Evolutionary conservation across 2,888 invertebrate genomes (phyloP).

Genomic region (Graphium colonna): DNA sequence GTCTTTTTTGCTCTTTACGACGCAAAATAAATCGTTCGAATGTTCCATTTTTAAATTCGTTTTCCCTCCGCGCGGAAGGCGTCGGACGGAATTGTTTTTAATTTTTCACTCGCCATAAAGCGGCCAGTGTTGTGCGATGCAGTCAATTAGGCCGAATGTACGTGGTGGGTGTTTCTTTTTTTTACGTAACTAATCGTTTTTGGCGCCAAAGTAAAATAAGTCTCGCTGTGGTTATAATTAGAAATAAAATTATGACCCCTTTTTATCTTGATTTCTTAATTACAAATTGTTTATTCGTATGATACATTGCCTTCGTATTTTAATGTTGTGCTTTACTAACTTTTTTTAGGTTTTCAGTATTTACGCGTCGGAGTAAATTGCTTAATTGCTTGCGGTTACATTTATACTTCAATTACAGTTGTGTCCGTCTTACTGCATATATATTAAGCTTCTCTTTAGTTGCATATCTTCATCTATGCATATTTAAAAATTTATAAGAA

Average conservation of each 20-base stretch:
- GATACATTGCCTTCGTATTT: background rate
- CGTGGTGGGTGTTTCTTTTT: background rate
- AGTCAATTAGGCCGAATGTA: conserved; percentile 5
- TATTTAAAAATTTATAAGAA: no score
- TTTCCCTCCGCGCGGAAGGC: background rate
- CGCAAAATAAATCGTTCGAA: conserved; percentile 17
- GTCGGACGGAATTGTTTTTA: background rate
- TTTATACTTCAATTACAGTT: background rate
- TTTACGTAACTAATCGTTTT: conserved; percentile 1
- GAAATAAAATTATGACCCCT: background rate
- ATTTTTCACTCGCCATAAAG: background rate
- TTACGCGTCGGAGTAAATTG: background rate
- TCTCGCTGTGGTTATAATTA: conserved; percentile 2
- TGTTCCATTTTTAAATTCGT: conserved; percentile 21
- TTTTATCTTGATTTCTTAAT: conserved; percentile 18
- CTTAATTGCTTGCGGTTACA: background rate
- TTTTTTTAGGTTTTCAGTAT: background rate
- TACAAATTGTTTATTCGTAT: conserved; percentile 3
- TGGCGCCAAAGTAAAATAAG: conserved; percentile 19
- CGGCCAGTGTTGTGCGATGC: background rate
- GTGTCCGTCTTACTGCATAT: no score
- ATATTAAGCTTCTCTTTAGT: no score
- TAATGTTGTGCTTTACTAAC: background rate
- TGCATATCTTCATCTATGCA: no score
- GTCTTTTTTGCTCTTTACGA: conserved; percentile 14